Evolutionary conservation across 2,888 invertebrate genomes (phyloP), one percentile per base, ranked within the genome.

Genomic region (Chirona hameri): DNA sequence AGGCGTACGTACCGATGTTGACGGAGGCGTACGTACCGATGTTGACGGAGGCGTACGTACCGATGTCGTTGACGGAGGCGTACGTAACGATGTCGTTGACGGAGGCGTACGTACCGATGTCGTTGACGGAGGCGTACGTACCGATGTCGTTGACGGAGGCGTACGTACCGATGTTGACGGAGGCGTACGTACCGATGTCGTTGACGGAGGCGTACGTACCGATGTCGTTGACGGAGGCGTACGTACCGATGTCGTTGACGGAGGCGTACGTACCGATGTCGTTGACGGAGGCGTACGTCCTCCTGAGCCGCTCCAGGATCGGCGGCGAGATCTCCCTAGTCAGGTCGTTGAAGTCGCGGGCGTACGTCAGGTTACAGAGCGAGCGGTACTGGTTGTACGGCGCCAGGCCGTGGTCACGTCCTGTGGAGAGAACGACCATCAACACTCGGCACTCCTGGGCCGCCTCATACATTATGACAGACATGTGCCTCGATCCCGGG

Each of bases 11-110:
- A 86, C 91, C 89, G 81, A 91, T 90, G 85, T 91, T 91, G 0
- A 91, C 90, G 85, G 89, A 88, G 4, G 86, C 86, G 85, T 89
- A 89, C 14, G 89, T 86, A n/a, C n/a, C n/a, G n/a, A n/a, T n/a
- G n/a, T n/a, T n/a, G n/a, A n/a, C n/a, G n/a, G n/a, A n/a, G n/a
- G n/a, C n/a, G n/a, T n/a, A n/a, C n/a, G n/a, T 86, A 86, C 91
- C 89, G 81, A 91, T 90, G 86, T 91, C 91, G 85, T 91, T 91
- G 0, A 91, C 90, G 85, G 89, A 88, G 4, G 86, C 86, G 85
- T 89, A 89, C 14, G 89, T 86, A 86, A 91, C 89, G 81, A 91
- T 90, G 86, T 91, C 91, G 85, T 91, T 91, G 0, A 91, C 90
- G 85, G 89, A 88, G 4, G 86, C 86, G 85, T 89, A 89, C 14